Evolutionary conservation across 2,797 vertebrate species (phyloP), one percentile per base, ranked within the genome.

Genomic region (Sylvilagus floridanus): DNA sequence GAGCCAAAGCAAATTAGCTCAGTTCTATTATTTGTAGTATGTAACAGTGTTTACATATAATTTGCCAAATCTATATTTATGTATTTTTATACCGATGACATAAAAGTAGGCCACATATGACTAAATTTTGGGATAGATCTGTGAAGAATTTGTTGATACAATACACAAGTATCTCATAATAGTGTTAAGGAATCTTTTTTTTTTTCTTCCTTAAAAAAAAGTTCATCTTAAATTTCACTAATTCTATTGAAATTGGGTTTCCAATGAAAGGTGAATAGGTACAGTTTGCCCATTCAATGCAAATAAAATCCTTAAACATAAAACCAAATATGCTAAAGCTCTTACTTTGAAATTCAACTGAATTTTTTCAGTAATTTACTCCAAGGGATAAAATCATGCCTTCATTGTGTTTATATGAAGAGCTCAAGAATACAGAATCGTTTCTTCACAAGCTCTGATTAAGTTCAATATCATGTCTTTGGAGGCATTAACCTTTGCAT

Each of bases 171-270:
- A 87, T 91, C 6, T 76, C 37, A 37, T n/a, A 66, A 79, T 85
- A 93, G 17, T 96, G 30, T 52, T 4, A 60, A 75, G 95, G 79
- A 54, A n/a, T 92, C 7, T 83, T 72, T 91, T 94, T 91, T 94
- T 95, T 93, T 86, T 73, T 91, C 93, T 95, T 93, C 79, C 71
- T 77, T 76, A 95, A 0, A 91, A 72, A 72, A 91, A 93, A 60
- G 11, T 21, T 90, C 22, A 79, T 32, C 24, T 81, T 86, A 95
- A 93, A 57, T 84, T 96, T 84, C 52, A 92, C 35, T 94, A 89
- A 83, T 54, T 10, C 22, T 93, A 72, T 6, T 68, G 47, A 88
- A 92, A 89, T 79, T 83, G 71, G 87, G 54, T 75, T 88, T 87
- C 88, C 71, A 94, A 37, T 88, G n/a, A 68, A 12, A 90, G 69